phyloP scores from a whole-genome alignment of 2,888 invertebrate species.

The Mellilla xanthometata region DNA sequence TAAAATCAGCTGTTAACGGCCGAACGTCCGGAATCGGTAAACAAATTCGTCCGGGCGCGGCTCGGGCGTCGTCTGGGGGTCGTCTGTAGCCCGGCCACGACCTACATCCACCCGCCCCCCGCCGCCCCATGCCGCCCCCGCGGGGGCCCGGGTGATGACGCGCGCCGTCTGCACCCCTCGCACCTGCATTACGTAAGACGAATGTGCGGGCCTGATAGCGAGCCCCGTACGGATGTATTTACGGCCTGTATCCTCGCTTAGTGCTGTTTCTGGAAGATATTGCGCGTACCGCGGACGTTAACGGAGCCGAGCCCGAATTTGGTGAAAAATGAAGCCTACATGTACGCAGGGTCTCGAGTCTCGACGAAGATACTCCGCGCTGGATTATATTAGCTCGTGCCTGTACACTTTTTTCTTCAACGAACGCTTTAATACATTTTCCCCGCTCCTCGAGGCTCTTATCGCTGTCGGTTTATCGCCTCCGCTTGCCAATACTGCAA shows the following conservation, averaged over 20 bases:
- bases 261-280: slow-evolving; percentile 17
- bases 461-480: slow-evolving; percentile 17
- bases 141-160: slow-evolving; percentile 36
- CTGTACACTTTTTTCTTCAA: neutral
- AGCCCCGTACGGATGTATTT: slow-evolving; percentile 27
- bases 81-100: slow-evolving; percentile 74
- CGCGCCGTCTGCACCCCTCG: slow-evolving; percentile 40
- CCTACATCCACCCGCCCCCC: slow-evolving; percentile 56
- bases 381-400: slow-evolving; percentile 2
- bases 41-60: slow-evolving; percentile 41
- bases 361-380: slow-evolving; percentile 1
- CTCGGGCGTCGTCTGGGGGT: slow-evolving; percentile 67
- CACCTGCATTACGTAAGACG: slow-evolving; percentile 71
- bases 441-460: slow-evolving; percentile 4
- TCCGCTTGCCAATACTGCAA: slow-evolving; percentile 14
- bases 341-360: neutral
- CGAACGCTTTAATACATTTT: slow-evolving; percentile 6
- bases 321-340: slow-evolving; percentile 1
- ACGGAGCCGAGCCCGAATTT: neutral
- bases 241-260: slow-evolving; percentile 13
- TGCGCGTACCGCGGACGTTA: slow-evolving; percentile 1
- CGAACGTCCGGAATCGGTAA: slow-evolving; percentile 31
- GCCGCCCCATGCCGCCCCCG: slow-evolving; percentile 16
- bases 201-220: slow-evolving; percentile 51
- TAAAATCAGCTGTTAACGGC: slow-evolving; percentile 31